These are phyloP conservation scores for Cichlasoma orientale DNA, from an alignment of 2,797 vertebrate genomes.

Conservation along the genomic window DNA sequence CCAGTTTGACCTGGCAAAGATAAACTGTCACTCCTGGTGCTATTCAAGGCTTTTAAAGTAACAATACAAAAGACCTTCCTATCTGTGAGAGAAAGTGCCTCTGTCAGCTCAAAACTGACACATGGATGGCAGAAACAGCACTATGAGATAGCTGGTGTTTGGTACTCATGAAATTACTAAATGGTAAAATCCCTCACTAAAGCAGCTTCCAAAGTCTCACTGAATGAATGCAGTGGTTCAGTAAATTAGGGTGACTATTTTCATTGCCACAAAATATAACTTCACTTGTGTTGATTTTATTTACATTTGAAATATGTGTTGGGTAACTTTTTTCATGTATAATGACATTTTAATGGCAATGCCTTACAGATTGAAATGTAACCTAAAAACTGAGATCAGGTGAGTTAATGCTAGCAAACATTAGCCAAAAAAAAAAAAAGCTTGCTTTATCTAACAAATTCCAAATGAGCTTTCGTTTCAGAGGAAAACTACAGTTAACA, in stretches of 20 bases:
- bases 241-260: not conserved
- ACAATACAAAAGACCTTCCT: slow-evolving; percentile 67
- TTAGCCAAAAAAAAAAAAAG: not conserved
- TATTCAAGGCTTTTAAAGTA: slow-evolving; percentile 71
- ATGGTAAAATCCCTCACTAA: slow-evolving; percentile 32
- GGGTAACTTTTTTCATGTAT: not conserved
- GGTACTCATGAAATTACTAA: slow-evolving; percentile 21
- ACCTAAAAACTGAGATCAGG: not conserved
- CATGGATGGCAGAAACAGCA: slow-evolving; percentile 47
- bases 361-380: not conserved
- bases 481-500: not conserved
- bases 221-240: slow-evolving; percentile 2
- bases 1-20: slow-evolving; percentile 60
- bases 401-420: not conserved
- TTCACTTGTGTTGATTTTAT: too few relatives aligned
- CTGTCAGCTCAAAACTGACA: slow-evolving; percentile 76
- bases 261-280: not conserved
- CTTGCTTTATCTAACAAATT: not conserved
- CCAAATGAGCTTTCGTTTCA: not conserved
- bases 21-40: slow-evolving; percentile 56
- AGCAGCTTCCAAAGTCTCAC: slow-evolving; percentile 24
- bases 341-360: not conserved
- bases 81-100: slow-evolving; percentile 67
- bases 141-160: slow-evolving; percentile 48
- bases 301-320: not conserved